Conservation (phyloP, 2,797 vertebrate species). For the Scarus forsteni region DNA sequence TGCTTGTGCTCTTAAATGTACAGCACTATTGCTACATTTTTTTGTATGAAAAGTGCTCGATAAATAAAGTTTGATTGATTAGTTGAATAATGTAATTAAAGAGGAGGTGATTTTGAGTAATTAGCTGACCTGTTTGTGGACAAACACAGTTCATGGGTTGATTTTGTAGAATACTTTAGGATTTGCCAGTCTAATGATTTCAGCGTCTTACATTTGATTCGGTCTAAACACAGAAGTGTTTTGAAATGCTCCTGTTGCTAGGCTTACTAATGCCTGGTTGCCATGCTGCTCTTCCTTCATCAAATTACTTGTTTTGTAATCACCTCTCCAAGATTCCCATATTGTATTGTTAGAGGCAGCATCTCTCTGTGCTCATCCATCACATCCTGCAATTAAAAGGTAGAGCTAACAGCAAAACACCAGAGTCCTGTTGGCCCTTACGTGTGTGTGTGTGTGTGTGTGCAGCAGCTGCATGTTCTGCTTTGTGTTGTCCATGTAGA, state of each 20-base stretch:
- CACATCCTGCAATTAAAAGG: constrained; percentile 33
- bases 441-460: constrained; percentile 24
- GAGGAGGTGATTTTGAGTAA: no score
- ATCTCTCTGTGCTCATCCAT: constrained; percentile 29
- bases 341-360: constrained; percentile 41
- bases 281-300: constrained; percentile 24
- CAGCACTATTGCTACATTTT: no score
- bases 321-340: constrained; percentile 40
- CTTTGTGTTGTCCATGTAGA: constrained; percentile 31
- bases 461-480: constrained; percentile 22
- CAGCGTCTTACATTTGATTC: neutral
- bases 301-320: constrained; percentile 44
- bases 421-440: constrained; percentile 42
- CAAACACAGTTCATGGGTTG: neutral
- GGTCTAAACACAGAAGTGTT: neutral
- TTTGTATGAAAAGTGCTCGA: no score
- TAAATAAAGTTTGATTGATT: no score
- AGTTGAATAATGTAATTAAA: no score
- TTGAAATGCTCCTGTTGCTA: constrained; percentile 7
- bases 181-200: neutral
- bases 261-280: constrained; percentile 15
- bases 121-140: no score
- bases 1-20: no score
- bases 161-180: neutral
- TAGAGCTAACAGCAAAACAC: constrained; percentile 40